Evolutionary conservation across 2,888 invertebrate genomes (phyloP).

Genomic region (Azorinus chamasolen): DNA sequence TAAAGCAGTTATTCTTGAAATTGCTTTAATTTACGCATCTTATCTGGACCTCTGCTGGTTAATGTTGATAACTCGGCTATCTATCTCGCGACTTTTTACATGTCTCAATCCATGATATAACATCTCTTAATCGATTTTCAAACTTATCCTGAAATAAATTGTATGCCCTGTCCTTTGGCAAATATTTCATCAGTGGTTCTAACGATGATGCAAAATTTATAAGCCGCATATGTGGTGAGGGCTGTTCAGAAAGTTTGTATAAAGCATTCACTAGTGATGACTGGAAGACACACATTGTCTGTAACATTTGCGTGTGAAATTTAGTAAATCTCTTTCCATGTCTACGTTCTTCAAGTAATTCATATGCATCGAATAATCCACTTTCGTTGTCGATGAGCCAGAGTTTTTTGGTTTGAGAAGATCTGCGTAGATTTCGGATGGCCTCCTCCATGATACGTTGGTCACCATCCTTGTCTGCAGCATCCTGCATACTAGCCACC

Average conservation of each 20-base stretch:
- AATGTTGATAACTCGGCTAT: too few species aligned
- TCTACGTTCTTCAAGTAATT: constrained; percentile 72
- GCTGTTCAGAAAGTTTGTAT: constrained; percentile 47
- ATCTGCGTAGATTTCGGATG: constrained; percentile 85
- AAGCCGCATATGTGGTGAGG: constrained; percentile 67
- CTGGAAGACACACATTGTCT: constrained; percentile 84
- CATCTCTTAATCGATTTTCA: constrained; percentile 66
- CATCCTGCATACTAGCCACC: constrained; percentile 87
- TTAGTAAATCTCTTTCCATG: constrained; percentile 72
- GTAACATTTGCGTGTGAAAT: constrained; percentile 83
- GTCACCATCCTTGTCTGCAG: constrained; percentile 83
- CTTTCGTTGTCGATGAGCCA: constrained; percentile 87
- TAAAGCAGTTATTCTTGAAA: too few species aligned
- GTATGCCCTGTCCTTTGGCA: constrained; percentile 65
- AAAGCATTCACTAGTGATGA: constrained; percentile 73
- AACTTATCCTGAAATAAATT: constrained; percentile 65
- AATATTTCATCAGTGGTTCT: constrained; percentile 65
- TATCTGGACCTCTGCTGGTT: too few species aligned
- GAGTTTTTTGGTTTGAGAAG: constrained; percentile 78
- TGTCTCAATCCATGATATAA: constrained; percentile 68
- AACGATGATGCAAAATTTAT: constrained; percentile 66
- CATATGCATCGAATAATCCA: constrained; percentile 86
- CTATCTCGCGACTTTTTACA: constrained; percentile 39
- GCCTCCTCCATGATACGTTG: constrained; percentile 83
- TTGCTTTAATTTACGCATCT: too few species aligned